phyloP scores from a whole-genome alignment of 2,113 vertebrate genomes.

The Aix galericulata region DNA sequence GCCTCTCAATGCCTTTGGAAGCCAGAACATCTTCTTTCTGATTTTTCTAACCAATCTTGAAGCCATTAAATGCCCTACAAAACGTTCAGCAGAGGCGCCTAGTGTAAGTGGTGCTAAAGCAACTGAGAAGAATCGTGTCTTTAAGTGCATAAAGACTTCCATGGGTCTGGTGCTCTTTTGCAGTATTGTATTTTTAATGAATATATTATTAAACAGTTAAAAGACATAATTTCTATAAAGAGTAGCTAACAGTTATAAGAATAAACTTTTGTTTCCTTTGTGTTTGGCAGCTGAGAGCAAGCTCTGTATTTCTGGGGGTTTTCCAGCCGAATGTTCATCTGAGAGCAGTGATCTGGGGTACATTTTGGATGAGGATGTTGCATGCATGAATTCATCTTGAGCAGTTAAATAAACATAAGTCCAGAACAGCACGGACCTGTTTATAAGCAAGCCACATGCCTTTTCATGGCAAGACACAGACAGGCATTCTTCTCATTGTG shows the following conservation, averaged over 20 bases:
- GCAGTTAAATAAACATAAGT: neutral
- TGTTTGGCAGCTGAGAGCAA: slow-evolving; percentile 22
- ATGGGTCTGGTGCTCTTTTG: neutral
- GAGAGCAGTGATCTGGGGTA: neutral
- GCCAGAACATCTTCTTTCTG: neutral
- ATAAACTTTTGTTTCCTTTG: neutral
- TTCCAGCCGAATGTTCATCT: neutral
- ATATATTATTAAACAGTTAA: neutral
- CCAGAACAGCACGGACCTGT: neutral
- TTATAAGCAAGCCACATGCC: accelerated
- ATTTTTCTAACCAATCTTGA: neutral
- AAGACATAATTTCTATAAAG: neutral
- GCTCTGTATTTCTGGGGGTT: neutral
- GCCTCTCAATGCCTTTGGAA: neutral
- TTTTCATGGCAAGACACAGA: accelerated
- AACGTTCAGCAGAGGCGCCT: neutral
- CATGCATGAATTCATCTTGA: neutral
- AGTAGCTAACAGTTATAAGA: neutral
- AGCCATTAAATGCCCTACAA: neutral
- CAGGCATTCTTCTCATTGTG: neutral
- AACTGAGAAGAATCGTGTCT: neutral
- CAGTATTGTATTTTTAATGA: slow-evolving; percentile 42
- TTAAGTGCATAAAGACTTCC: neutral
- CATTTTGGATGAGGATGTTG: neutral
- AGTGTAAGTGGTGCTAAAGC: accelerated